These are phyloP conservation scores for Eriocheir sinensis DNA, from an alignment of 1,140 invertebrate genomes.

Conservation along the genomic window DNA sequence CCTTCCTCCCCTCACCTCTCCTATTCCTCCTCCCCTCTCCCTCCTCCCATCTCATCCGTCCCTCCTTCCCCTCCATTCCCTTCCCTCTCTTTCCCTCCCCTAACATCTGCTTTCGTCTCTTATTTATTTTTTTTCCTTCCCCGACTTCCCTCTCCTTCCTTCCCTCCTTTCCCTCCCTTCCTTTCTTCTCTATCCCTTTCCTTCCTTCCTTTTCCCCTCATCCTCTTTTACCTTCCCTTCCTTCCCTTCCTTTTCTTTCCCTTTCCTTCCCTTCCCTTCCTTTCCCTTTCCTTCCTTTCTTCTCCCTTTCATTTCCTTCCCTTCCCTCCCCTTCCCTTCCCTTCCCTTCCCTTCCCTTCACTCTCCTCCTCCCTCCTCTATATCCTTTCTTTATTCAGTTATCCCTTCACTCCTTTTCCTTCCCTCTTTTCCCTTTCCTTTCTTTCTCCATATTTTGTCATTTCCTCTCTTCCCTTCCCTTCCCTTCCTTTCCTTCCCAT, in stretches of 20 bases:
- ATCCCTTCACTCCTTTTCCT: conserved; percentile 19
- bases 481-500: not conserved
- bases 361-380: not conserved
- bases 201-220: not conserved
- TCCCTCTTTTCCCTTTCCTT: not conserved
- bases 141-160: no score
- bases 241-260: conserved; percentile 35
- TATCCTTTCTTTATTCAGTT: conserved; percentile 28
- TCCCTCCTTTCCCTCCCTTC: not conserved
- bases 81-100: not conserved
- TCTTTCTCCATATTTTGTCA: no score
- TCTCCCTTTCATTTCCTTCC: not conserved
- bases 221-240: not conserved
- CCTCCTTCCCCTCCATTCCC: conserved; percentile 2
- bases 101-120: not conserved
- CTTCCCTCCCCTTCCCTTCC: not conserved
- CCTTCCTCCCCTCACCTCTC: not conserved
- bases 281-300: not conserved
- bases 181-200: not conserved
- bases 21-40: not conserved
- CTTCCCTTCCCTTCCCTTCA: not conserved
- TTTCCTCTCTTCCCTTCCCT: not conserved
- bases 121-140: not conserved
- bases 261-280: conserved; percentile 17
- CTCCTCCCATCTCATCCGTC: not conserved